These are phyloP conservation scores for Tetramorium simillimum DNA, from an alignment of 1,140 invertebrate species.

Conservation along the genomic window DNA sequence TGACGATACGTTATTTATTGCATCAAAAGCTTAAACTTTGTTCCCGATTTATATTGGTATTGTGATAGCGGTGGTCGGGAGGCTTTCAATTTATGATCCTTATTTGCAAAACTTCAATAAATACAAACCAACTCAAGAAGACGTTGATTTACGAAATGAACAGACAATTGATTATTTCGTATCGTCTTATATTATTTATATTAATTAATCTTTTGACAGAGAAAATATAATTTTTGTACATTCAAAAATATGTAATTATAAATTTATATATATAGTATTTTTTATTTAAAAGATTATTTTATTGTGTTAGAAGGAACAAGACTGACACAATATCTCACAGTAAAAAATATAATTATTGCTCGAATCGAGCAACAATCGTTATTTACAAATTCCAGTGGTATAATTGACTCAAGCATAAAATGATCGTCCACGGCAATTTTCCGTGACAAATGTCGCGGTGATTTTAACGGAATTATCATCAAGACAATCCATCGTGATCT, in stretches of 20 bases:
- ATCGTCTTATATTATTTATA: not conserved
- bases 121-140: not conserved
- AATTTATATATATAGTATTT: too few species aligned
- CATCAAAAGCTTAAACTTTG: not conserved
- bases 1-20: not conserved
- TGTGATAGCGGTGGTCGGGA: not conserved
- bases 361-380: not conserved
- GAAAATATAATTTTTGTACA: not conserved
- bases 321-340: not conserved
- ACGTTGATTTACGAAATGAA: not conserved
- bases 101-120: not conserved
- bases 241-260: not conserved
- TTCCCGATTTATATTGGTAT: not conserved
- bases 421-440: conserved; percentile 1
- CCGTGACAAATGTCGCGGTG: not conserved
- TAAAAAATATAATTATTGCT: not conserved
- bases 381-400: not conserved
- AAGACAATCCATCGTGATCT: not conserved
- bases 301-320: too few species aligned
- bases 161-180: not conserved
- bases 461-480: conserved; percentile 23
- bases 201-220: not conserved
- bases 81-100: too few species aligned
- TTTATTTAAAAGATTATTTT: not conserved
- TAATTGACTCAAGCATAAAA: not conserved